phyloP scores from a whole-genome alignment of 2,113 vertebrate genomes.

The Ochotona curzoniae region DNA sequence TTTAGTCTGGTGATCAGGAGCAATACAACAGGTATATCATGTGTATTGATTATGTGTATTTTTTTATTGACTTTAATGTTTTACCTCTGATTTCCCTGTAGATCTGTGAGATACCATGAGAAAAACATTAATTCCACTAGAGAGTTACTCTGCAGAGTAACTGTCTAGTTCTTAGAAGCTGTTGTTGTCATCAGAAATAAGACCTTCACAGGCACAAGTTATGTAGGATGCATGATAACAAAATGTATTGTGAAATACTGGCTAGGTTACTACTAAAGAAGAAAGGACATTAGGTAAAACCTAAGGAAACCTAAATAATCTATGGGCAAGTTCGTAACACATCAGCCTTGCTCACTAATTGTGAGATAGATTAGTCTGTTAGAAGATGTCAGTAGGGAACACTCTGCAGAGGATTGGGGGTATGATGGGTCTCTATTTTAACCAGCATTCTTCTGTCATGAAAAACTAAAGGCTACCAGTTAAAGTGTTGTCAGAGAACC shows the following conservation, averaged over 20 bases:
- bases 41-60: neutral
- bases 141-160: neutral
- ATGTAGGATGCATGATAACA: neutral
- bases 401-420: fast-evolving
- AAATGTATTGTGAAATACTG: neutral
- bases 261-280: neutral
- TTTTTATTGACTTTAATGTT: neutral
- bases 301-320: neutral
- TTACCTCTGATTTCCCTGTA: neutral
- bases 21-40: neutral
- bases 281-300: neutral
- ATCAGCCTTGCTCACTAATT: neutral
- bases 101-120: neutral
- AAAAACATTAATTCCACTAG: neutral
- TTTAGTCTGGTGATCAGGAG: neutral
- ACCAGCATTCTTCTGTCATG: neutral
- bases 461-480: neutral
- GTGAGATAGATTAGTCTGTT: neutral
- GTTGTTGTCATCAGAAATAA: neutral
- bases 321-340: neutral
- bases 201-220: neutral
- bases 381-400: neutral
- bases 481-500: neutral
- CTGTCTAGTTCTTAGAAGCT: neutral
- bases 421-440: neutral